phyloP scores from a whole-genome alignment of 2,888 invertebrate species.

The Cheilosia vulpina region DNA sequence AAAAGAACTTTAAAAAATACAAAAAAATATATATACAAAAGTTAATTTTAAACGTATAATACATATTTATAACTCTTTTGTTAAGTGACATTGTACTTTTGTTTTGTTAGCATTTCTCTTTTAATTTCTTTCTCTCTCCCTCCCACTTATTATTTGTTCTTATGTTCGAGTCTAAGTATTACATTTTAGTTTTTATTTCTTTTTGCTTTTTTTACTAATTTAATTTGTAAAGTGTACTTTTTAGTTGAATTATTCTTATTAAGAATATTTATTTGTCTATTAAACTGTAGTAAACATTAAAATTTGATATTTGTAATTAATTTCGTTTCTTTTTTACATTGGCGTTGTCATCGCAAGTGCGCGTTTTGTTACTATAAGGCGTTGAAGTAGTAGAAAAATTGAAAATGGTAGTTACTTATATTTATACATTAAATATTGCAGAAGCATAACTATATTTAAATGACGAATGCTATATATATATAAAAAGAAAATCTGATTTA shows the following conservation, averaged over 20 bases:
- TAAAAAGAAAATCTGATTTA: conserved; percentile 39
- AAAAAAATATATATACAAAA: conserved; percentile 23
- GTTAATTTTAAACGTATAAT: conserved; percentile 42
- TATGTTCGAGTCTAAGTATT: conserved; percentile 33
- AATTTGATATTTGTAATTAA: conserved; percentile 52
- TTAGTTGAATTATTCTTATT: conserved; percentile 70
- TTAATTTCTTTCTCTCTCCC: conserved; percentile 12
- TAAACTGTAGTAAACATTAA: conserved; percentile 61
- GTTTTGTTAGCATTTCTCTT: conserved; percentile 6
- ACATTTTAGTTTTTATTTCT: conserved; percentile 22
- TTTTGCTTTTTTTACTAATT: conserved; percentile 36
- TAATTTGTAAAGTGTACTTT: conserved; percentile 65
- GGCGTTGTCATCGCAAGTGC: conserved; percentile 53
- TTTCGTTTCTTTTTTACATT: conserved; percentile 36
- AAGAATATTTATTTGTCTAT: conserved; percentile 72
- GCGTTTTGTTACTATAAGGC: conserved; percentile 69
- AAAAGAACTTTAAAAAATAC: conserved; percentile 24
- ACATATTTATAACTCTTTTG: conserved; percentile 24
- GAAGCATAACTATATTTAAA: conserved; percentile 54
- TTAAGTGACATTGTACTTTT: conserved; percentile 64
- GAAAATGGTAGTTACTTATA: conserved; percentile 73
- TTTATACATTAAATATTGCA: conserved; percentile 63
- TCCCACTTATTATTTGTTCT: conserved; percentile 28
- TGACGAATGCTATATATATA: conserved; percentile 46
- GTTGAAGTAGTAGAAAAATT: conserved; percentile 68